These are phyloP conservation scores for Aurelia sp. DNA, from an alignment of 30 jellyfish, hydroid and myxozoan genomes.

Conservation along the genomic window DNA sequence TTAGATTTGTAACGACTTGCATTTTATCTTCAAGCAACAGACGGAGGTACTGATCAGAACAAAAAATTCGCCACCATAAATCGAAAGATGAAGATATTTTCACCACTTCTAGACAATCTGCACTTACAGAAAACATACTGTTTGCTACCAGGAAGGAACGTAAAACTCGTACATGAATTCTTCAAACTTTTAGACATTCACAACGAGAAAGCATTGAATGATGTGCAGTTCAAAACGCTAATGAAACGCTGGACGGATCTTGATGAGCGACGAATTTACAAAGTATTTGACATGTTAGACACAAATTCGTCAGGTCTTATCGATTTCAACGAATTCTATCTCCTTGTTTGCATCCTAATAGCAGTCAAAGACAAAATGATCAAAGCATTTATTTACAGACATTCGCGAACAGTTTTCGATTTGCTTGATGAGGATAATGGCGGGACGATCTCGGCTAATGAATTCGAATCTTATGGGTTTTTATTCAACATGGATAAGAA, in stretches of 20 bases:
- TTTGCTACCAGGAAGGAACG: constrained; percentile 85
- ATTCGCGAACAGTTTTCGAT: constrained; percentile 92
- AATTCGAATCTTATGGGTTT: constrained; percentile 87
- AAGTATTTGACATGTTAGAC: constrained; percentile 92
- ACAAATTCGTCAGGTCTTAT: constrained; percentile 90
- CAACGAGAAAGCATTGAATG: constrained; percentile 79
- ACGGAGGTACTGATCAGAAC: too few species aligned
- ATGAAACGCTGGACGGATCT: constrained; percentile 79
- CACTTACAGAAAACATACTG: constrained; percentile 91
- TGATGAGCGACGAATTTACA: constrained; percentile 70
- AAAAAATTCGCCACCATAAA: too few species aligned
- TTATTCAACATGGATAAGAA: constrained; percentile 83
- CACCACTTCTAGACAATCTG: constrained; percentile 61
- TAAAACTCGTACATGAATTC: constrained; percentile 78
- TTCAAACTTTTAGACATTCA: constrained; percentile 86
- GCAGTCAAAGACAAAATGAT: constrained; percentile 92
- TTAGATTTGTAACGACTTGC: too few species aligned
- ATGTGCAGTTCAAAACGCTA: constrained; percentile 80
- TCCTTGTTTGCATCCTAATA: constrained; percentile 79
- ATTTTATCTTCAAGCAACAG: too few species aligned
- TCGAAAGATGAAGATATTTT: constrained; percentile 75
- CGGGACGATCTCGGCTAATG: constrained; percentile 91
- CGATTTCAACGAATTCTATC: constrained; percentile 92
- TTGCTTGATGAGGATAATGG: constrained; percentile 84
- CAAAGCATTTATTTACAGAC: constrained; percentile 86